Percentiles rank a stretch among this genome's conserved stretches.
Conservation (phyloP, 2,888 invertebrate species). For the Thelaira solivaga region DNA sequence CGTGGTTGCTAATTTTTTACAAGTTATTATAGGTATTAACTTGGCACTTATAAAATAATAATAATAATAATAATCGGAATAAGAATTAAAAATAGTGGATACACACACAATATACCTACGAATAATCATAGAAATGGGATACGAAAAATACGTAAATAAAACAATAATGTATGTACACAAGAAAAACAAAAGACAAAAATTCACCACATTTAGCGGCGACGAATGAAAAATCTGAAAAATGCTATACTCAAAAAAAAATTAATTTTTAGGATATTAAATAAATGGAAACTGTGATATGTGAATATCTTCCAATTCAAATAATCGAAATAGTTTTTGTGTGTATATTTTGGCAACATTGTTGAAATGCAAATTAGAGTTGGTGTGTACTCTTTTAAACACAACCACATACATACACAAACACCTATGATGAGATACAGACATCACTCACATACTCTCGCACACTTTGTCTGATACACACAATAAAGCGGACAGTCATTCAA, state of each 20-base stretch:
- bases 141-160: conserved; percentile 39
- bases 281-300: background rate
- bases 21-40: too few relatives aligned
- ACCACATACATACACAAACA: background rate
- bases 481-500: conserved; percentile 45
- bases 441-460: conserved; percentile 19
- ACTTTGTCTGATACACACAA: conserved; percentile 29
- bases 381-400: background rate
- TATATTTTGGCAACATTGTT: background rate
- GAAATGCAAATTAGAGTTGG: too few relatives aligned
- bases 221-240: conserved; percentile 9
- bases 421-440: conserved; percentile 35
- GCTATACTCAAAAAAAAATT: background rate
- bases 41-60: background rate
- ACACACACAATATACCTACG: conserved; percentile 60
- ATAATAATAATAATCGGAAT: conserved; percentile 8
- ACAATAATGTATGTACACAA: conserved; percentile 29
- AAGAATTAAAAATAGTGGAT: conserved; percentile 55
- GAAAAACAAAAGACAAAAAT: conserved; percentile 49
- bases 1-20: too few relatives aligned
- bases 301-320: background rate
- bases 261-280: background rate
- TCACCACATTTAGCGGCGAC: conserved; percentile 57
- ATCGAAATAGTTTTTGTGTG: background rate
- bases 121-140: conserved; percentile 42